These are phyloP conservation scores for Oryctes rhinoceros DNA, from an alignment of 1,140 invertebrate genomes.

Conservation along the genomic window DNA sequence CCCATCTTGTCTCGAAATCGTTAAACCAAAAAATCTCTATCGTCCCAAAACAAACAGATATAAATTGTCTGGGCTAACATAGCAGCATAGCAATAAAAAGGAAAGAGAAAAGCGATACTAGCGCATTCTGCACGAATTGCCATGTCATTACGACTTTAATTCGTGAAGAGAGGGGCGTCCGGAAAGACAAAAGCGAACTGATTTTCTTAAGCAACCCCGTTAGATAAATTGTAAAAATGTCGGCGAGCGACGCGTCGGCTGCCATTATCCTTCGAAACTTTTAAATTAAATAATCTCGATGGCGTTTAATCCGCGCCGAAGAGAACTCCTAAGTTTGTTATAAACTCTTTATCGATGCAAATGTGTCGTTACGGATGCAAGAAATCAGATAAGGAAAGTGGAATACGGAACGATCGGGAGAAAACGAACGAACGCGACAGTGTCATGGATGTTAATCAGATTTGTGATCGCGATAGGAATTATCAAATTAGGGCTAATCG, in stretches of 20 bases:
- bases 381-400: constrained; percentile 19
- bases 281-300: constrained; percentile 41
- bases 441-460: constrained; percentile 24
- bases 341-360: constrained; percentile 40
- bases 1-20: neutral
- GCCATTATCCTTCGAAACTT: constrained; percentile 25
- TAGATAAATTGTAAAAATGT: constrained; percentile 39
- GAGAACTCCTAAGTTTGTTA: constrained; percentile 37
- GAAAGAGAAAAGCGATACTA: neutral
- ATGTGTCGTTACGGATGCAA: constrained; percentile 39
- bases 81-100: neutral
- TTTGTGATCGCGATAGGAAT: constrained; percentile 29
- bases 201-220: constrained; percentile 14
- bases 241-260: neutral
- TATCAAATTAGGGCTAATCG: constrained; percentile 33
- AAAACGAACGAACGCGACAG: neutral
- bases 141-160: constrained; percentile 29
- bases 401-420: neutral
- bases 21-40: neutral
- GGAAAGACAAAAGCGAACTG: constrained; percentile 13
- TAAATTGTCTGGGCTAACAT: constrained; percentile 13
- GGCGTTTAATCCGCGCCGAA: constrained; percentile 27
- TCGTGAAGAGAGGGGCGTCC: neutral
- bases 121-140: neutral
- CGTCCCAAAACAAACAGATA: constrained; percentile 21